These are phyloP conservation scores for Dynastes tityus DNA, from an alignment of 2,888 invertebrate genomes.

Conservation along the genomic window DNA sequence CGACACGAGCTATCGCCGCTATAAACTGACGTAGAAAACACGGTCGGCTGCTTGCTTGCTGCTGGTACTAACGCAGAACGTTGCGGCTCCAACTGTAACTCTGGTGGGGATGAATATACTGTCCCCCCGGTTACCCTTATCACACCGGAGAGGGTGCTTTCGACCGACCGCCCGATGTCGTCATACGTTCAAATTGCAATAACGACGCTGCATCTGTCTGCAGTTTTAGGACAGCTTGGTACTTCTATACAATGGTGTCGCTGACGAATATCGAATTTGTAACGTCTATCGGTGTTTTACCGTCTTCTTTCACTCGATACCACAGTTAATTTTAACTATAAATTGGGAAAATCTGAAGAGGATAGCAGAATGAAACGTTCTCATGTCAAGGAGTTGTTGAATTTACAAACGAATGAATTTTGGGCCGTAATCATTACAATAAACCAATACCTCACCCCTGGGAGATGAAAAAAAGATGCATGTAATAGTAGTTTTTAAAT, in stretches of 20 bases:
- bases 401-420: not conserved
- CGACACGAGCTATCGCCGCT: conserved; percentile 42
- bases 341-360: not conserved
- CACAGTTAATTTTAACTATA: not conserved
- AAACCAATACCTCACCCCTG: not conserved
- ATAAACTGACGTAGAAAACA: conserved; percentile 44
- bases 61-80: conserved; percentile 27
- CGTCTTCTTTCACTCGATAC: not conserved
- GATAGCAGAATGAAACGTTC: not conserved
- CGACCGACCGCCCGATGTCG: conserved; percentile 16
- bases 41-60: conserved; percentile 22
- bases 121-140: conserved; percentile 44
- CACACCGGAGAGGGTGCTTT: conserved; percentile 29
- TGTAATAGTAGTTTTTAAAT: not conserved
- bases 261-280: not conserved
- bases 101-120: conserved; percentile 41
- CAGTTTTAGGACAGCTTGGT: conserved; percentile 7
- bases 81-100: conserved; percentile 20
- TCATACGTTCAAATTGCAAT: conserved; percentile 36
- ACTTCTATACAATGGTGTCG: not conserved
- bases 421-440: not conserved
- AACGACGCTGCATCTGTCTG: conserved; percentile 14
- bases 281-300: not conserved
- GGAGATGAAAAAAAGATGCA: not conserved
- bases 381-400: not conserved